phyloP scores from a whole-genome alignment of 2,888 invertebrate genomes.

The Cephus nigrinus region DNA sequence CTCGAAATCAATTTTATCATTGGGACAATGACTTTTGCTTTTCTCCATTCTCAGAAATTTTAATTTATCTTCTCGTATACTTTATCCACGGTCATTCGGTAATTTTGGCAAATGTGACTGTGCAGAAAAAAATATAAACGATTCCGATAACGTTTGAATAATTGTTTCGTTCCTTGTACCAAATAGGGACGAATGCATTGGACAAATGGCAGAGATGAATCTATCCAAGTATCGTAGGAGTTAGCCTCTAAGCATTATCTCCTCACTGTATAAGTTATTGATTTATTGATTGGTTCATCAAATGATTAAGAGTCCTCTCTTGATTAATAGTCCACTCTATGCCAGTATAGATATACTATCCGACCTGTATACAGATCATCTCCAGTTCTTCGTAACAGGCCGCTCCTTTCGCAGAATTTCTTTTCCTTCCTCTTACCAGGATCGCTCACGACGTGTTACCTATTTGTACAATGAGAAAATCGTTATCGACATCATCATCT shows the following conservation, averaged over 20 bases:
- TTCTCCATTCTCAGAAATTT: neutral
- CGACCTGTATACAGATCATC: neutral
- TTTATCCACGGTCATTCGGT: neutral
- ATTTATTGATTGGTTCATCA: constrained; percentile 54
- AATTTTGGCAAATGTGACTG: neutral
- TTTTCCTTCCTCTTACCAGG: neutral
- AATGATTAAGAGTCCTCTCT: constrained; percentile 49
- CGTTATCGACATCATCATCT: constrained; percentile 29
- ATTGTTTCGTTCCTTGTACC: neutral
- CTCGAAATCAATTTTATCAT: neutral
- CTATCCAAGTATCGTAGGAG: neutral
- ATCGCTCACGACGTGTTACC: constrained; percentile 43
- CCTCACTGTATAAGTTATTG: constrained; percentile 46
- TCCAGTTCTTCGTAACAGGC: neutral
- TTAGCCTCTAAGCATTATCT: constrained; percentile 2
- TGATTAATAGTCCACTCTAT: constrained; percentile 56
- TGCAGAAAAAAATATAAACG: neutral
- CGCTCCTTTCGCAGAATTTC: neutral
- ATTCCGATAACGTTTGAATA: neutral
- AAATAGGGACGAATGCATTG: neutral
- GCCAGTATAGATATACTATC: constrained; percentile 42
- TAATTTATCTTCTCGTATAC: neutral
- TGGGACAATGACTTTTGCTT: neutral
- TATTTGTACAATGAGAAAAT: constrained; percentile 44
- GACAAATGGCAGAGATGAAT: constrained; percentile 8